A percentile compares a stretch with the other conserved stretches of the same genome.
Conservation (phyloP, 2,888 invertebrate species). For the Eupithecia pulchellata region DNA sequence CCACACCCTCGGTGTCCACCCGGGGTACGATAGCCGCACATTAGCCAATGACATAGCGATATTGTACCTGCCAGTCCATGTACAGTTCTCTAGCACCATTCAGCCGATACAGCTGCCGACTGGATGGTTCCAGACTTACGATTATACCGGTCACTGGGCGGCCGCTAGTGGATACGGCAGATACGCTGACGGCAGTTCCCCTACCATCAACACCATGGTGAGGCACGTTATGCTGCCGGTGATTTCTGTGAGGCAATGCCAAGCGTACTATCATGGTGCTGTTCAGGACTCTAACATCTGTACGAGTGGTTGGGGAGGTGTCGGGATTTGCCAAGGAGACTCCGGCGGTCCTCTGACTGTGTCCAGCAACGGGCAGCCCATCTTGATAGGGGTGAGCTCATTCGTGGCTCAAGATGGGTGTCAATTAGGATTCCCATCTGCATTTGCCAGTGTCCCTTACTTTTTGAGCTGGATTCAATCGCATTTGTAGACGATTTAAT, state of each 20-base stretch:
- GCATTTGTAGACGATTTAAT: slow-evolving; percentile 47
- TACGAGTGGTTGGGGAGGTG: slow-evolving; percentile 67
- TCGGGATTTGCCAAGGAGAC: slow-evolving; percentile 74
- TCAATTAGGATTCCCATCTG: slow-evolving; percentile 69
- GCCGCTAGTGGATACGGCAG: slow-evolving; percentile 70
- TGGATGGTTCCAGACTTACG: slow-evolving; percentile 51
- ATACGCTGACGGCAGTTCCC: slow-evolving; percentile 62
- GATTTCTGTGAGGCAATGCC: slow-evolving; percentile 59
- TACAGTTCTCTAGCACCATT: slow-evolving; percentile 56
- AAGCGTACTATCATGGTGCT: slow-evolving; percentile 53
- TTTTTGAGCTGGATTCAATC: slow-evolving; percentile 64
- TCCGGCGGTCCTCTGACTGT: slow-evolving; percentile 70
- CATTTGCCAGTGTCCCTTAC: slow-evolving; percentile 64
- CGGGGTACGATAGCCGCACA: slow-evolving; percentile 58
- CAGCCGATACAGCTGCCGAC: slow-evolving; percentile 61
- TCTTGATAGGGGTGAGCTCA: slow-evolving; percentile 72
- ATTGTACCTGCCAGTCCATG: slow-evolving; percentile 58
- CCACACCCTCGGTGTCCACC: slow-evolving; percentile 59
- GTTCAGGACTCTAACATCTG: slow-evolving; percentile 69
- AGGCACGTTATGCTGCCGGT: slow-evolving; percentile 64
- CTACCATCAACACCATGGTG: slow-evolving; percentile 63
- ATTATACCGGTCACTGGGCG: slow-evolving; percentile 57
- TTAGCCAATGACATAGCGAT: slow-evolving; percentile 74
- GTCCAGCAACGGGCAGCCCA: slow-evolving; percentile 53
- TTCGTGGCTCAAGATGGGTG: slow-evolving; percentile 71